Evolutionary conservation across 2,113 vertebrate species (phyloP).

Genomic region (Myiozetetes cayanensis): DNA sequence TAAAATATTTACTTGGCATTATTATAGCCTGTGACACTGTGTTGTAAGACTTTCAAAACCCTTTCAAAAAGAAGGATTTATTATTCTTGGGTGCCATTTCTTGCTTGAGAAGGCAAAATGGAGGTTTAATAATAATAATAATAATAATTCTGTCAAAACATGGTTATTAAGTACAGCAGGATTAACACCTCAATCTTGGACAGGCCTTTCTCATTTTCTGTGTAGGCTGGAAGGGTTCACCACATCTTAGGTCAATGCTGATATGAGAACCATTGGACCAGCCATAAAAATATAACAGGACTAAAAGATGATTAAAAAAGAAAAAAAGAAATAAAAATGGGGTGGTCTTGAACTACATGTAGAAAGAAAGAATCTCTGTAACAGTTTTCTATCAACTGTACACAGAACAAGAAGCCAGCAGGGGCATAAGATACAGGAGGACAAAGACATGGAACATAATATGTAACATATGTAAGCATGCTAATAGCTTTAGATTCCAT

Average conservation of each 20-base stretch:
- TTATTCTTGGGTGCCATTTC: not conserved
- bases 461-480: not conserved
- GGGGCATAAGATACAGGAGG: not conserved
- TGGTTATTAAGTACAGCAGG: not conserved
- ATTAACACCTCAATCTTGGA: not conserved
- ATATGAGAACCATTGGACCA: not conserved
- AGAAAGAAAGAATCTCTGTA: not conserved
- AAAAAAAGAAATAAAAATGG: not conserved
- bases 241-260: not conserved
- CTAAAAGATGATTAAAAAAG: not conserved
- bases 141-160: not conserved
- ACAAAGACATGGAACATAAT: not conserved
- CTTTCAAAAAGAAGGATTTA: not conserved
- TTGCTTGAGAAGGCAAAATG: not conserved
- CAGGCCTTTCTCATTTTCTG: not conserved
- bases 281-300: not conserved
- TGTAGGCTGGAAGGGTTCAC: not conserved
- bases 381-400: not conserved
- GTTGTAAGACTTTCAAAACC: not conserved
- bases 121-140: not conserved
- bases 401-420: not conserved
- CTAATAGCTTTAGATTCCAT: not conserved
- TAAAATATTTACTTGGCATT: not conserved
- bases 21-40: not conserved
- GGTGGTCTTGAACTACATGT: not conserved